Conservation (phyloP, 2,797 vertebrate genomes). For the Mormyrops boulengeri region DNA sequence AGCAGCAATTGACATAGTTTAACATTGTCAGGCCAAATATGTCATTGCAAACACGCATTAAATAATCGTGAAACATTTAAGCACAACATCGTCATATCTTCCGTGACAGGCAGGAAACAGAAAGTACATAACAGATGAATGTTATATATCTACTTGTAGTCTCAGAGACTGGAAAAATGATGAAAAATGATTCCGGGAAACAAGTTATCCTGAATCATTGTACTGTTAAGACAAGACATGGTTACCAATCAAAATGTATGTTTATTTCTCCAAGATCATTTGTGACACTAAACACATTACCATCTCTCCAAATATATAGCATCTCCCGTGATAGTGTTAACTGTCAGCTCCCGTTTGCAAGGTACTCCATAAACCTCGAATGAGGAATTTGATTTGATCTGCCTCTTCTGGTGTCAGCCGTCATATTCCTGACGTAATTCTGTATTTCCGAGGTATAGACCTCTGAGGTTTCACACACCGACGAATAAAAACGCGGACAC, state of each 20-base stretch:
- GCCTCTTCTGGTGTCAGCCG: slow-evolving; percentile 56
- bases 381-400: slow-evolving; percentile 69
- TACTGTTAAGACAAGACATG: slow-evolving; percentile 54
- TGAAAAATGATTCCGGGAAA: slow-evolving; percentile 77
- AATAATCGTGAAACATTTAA: not conserved
- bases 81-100: not conserved
- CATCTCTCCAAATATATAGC: slow-evolving; percentile 68
- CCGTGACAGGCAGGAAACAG: not conserved
- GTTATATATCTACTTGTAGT: slow-evolving; percentile 18
- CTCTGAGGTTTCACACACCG: not conserved
- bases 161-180: slow-evolving; percentile 71
- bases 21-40: not conserved
- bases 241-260: slow-evolving; percentile 68
- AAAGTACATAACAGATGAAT: not conserved
- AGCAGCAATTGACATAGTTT: not conserved
- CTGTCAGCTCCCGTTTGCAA: slow-evolving; percentile 66
- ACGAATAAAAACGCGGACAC: not conserved
- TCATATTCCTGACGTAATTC: not conserved
- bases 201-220: slow-evolving; percentile 72
- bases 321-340: slow-evolving; percentile 63
- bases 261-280: slow-evolving; percentile 60
- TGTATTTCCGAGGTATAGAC: not conserved
- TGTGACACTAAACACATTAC: slow-evolving; percentile 71
- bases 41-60: not conserved
- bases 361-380: slow-evolving; percentile 69